Evolutionary conservation across 1,140 invertebrate genomes (phyloP).

Genomic region (Agrypnia vestita): DNA sequence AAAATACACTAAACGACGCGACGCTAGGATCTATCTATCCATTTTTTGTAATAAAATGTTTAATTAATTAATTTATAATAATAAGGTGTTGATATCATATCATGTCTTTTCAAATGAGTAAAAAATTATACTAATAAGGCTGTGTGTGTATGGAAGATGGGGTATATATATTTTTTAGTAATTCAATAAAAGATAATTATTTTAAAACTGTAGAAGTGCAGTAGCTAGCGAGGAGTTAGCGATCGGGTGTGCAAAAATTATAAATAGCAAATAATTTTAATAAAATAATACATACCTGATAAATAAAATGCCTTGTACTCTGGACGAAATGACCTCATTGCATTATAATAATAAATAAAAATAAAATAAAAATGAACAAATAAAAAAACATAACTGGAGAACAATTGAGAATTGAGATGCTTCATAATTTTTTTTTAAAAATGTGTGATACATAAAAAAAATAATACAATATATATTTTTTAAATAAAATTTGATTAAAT

Average conservation of each 20-base stretch:
- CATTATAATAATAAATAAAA: conserved; percentile 3
- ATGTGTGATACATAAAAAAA: background rate
- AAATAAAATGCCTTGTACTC: background rate
- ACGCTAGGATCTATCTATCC: too few relatives aligned
- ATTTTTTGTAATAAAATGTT: too few relatives aligned
- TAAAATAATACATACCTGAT: conserved; percentile 28
- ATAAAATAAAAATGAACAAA: conserved; percentile 13
- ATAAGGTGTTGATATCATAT: too few relatives aligned
- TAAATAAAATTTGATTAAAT: too few relatives aligned
- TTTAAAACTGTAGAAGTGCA: too few relatives aligned
- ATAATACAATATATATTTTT: background rate
- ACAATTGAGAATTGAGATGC: conserved; percentile 20
- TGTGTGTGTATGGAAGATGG: too few relatives aligned
- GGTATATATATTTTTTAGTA: too few relatives aligned
- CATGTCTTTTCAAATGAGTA: too few relatives aligned
- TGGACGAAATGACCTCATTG: conserved; percentile 7
- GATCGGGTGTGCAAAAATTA: background rate
- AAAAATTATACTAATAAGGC: too few relatives aligned
- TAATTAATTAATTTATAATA: too few relatives aligned
- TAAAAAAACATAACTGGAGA: background rate
- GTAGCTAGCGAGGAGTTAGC: too few relatives aligned
- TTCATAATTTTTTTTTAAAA: background rate
- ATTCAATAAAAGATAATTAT: background rate
- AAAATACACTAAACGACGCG: too few relatives aligned
- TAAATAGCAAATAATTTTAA: background rate